Evolutionary conservation across 2,113 vertebrate species (phyloP), one percentile per base, ranked within the genome.

Genomic region (Ivindomyrus marchei): DNA sequence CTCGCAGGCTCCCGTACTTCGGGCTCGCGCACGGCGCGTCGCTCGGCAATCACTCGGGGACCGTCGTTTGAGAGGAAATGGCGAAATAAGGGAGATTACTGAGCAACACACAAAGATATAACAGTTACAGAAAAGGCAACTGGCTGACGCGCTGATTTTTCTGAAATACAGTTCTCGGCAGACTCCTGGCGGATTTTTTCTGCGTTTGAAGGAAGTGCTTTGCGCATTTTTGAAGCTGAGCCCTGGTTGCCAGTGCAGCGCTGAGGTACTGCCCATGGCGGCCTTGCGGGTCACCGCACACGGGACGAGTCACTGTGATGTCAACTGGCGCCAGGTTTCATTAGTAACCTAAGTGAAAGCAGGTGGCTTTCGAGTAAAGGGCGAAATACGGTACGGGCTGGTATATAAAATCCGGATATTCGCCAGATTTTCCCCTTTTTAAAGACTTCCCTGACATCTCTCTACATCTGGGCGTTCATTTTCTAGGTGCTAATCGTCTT

Each of bases 1-100:
- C 70, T 15, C 36, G 7, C 70, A 11, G 31, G 36, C 62, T 27
- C 9, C 62, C 62, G n/a, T 66, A 66, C 62, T 10, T 27, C 62
- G n/a, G n/a, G n/a, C 45, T 24, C 27, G 70, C 49, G 31, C 17
- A 47, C 17, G 50, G 49, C 1, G 13, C n/a, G 49, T 56, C 46
- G 66, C 62, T 6, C 50, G 0, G 52, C 4, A 47, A 27, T 85
- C n/a, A 45, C 80, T 52, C 11, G 83, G 36, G 11, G 0, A 10
- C 52, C 6, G 50, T 42, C 47, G 85, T 50, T 58, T 52, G 39
- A 11, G 53, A 49, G 77, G 9, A 89, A 89, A 56, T 89, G 89
- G 89, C 89, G 89, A 84, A 89, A 58, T 89, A 46, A 89, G 50
- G 27, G 3, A 89, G 11, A 11, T 89, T 83, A 45, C 13, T 58